Evolutionary conservation across 2,113 vertebrate genomes (phyloP).

Genomic region (Anhinga anhinga): DNA sequence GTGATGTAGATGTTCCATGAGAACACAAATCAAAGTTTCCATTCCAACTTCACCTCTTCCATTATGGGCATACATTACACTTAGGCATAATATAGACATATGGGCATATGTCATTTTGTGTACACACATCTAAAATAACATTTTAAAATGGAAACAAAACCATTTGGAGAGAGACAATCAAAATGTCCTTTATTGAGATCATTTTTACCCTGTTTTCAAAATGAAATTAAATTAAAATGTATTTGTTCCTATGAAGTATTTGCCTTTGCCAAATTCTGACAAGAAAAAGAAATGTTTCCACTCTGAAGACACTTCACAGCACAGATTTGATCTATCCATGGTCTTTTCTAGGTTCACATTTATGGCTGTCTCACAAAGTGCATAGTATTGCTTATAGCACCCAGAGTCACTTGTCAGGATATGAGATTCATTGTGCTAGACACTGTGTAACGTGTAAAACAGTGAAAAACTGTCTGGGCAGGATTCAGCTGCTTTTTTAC

Average conservation of each 20-base stretch:
- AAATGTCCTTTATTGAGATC: background rate
- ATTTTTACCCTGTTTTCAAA: background rate
- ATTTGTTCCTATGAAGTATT: background rate
- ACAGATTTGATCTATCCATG: background rate
- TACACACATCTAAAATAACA: constrained; percentile 13
- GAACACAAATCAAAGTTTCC: background rate
- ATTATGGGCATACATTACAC: background rate
- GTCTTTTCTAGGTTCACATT: background rate
- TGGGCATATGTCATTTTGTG: background rate
- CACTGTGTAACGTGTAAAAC: background rate
- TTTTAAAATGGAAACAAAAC: constrained; percentile 17
- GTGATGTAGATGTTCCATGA: background rate
- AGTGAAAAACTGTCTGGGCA: background rate
- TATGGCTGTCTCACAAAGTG: background rate
- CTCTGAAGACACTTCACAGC: background rate
- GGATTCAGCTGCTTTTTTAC: constrained; percentile 13
- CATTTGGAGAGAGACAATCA: constrained; percentile 9
- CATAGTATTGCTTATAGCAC: background rate
- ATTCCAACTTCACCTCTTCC: constrained; percentile 11
- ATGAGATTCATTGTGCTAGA: constrained; percentile 3
- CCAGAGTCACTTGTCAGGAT: background rate
- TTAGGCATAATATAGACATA: background rate
- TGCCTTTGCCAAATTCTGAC: background rate
- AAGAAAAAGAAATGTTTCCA: background rate
- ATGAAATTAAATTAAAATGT: background rate